Base-by-base conservation (phyloP, 2,113 vertebrate species). In the Gulo gulo region DNA sequence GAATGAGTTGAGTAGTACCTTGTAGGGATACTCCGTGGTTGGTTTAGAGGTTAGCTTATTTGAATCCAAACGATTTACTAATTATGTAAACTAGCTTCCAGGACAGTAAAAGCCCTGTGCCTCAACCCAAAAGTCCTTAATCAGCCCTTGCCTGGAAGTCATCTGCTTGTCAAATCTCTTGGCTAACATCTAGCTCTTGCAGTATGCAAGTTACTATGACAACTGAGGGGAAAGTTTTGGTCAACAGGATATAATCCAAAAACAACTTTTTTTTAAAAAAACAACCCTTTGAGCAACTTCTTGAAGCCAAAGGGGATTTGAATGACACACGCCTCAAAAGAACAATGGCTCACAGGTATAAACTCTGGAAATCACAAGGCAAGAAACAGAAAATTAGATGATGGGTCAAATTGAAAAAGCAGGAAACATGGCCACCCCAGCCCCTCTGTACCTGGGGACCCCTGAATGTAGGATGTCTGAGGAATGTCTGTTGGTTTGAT, bases 161-260 rank as follows among this genome's bases (percentile, higher is more conserved):
- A 95, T 97, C 97, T 85, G 74, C 80, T 94, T 96, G 95, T 97
- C 97, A 97, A 93, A 95, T 55, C 71, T 94, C 83, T 78, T 81
- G 26, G 92, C 90, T 96, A 94, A 94, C 71, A 91, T 90, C 31
- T 76, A 93, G 59, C 29, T 92, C 59, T 94, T 78, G 79, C 87
- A 94, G 91, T 93, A 63, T 94, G 69, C 84, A 96, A 78, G 92
- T 98, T 96, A 61, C 90, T 71, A 96, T 96, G 95, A 61, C 98
- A 97, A 98, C 97, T 4, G 59, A 91, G 65, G 18, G 67, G 71
- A 97, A 97, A 78, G 96, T 97, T 98, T 98, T 94, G 92, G 87
- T 97, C 96, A 98, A 98, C 90, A 97, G n/a, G 96, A 87, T 94
- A 85, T 82, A 95, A 96, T 97, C 97, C 97, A 97, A 95, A 97